phyloP scores from a whole-genome alignment of 2,797 vertebrate genomes.

The Argyrosomus regius region DNA sequence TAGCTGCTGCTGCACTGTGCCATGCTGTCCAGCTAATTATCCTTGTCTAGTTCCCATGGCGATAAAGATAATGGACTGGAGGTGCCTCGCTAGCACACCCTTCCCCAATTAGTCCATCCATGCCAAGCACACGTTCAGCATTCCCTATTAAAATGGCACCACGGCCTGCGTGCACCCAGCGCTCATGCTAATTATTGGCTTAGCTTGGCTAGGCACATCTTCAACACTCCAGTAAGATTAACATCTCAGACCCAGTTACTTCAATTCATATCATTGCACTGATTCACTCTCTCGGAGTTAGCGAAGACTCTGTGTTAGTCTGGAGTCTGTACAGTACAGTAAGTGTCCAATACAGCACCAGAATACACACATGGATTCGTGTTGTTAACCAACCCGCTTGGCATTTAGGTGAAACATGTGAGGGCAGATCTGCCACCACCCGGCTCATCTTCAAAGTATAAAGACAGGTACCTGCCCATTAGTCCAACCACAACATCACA shows the following conservation, averaged over 20 bases:
- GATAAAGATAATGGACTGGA: conserved; percentile 76
- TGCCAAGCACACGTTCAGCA: conserved; percentile 51
- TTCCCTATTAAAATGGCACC: conserved; percentile 65
- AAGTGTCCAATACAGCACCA: neutral
- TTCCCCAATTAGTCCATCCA: conserved; percentile 73
- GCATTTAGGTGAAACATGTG: conserved; percentile 51
- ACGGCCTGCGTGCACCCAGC: conserved; percentile 29
- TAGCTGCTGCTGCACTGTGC: conserved; percentile 53
- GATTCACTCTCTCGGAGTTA: conserved; percentile 26
- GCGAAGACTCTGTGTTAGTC: conserved; percentile 4
- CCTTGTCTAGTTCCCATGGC: conserved; percentile 75
- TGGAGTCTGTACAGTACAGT: neutral
- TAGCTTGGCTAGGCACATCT: conserved; percentile 46
- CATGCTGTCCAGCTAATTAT: conserved; percentile 80
- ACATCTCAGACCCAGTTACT: conserved; percentile 37
- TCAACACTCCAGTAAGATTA: conserved; percentile 52
- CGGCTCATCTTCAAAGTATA: conserved; percentile 21
- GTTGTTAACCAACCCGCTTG: conserved; percentile 23
- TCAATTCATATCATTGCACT: conserved; percentile 43
- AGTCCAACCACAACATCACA: conserved; percentile 16
- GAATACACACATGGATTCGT: conserved; percentile 15
- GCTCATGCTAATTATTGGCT: conserved; percentile 67
- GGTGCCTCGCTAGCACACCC: conserved; percentile 65
- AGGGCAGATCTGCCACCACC: conserved; percentile 2
- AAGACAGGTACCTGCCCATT: conserved; percentile 37